A percentile compares a stretch with the other conserved stretches of the same genome.
Conservation (phyloP, 2,113 vertebrate genomes). For the Thermophis baileyi region DNA sequence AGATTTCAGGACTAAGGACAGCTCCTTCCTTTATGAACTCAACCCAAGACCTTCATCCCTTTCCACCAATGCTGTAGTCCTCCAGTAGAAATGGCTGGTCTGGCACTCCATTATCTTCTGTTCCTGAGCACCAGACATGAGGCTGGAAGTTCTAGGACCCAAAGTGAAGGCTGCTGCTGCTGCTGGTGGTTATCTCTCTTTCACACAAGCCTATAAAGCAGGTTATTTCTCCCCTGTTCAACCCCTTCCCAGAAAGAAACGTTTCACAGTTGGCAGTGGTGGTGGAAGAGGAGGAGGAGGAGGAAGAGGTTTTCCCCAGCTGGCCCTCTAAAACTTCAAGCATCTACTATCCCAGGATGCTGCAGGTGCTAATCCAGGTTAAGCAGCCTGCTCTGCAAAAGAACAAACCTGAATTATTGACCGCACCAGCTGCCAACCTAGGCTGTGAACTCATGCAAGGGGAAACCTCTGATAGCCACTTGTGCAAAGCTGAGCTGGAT, state of each 20-base stretch:
- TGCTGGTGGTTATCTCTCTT: not conserved
- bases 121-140: not conserved
- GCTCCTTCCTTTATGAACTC: not conserved
- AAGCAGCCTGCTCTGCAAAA: not conserved
- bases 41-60: not conserved
- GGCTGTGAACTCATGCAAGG: not conserved
- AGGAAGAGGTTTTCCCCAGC: not conserved
- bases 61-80: not conserved
- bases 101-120: too few species aligned
- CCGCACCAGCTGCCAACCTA: slow-evolving; percentile 8
- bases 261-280: not conserved
- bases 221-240: not conserved
- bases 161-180: not conserved
- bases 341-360: not conserved
- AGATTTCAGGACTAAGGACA: not conserved
- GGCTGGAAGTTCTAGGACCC: not conserved
- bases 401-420: not conserved
- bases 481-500: too few species aligned
- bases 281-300: not conserved
- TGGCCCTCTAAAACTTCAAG: not conserved
- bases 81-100: not conserved
- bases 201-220: not conserved
- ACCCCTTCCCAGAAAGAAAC: not conserved
- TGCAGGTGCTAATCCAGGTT: too few species aligned
- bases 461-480: not conserved